Conservation (phyloP, 92 coral and sea anemone genomes). For the Scolanthus callimorphus region DNA sequence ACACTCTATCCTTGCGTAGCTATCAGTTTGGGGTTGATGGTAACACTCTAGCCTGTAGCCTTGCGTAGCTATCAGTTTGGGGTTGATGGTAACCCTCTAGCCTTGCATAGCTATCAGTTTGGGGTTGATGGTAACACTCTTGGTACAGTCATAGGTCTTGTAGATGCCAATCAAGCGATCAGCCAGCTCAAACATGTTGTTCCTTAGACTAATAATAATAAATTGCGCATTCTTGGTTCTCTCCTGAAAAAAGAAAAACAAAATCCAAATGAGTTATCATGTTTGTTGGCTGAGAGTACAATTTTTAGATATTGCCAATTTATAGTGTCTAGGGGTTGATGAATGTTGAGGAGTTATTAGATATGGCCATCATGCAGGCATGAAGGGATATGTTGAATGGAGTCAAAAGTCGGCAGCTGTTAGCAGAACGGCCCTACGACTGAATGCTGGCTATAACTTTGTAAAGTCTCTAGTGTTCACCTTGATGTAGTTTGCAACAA, state of each 20-base stretch:
- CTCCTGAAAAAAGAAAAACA: constrained; percentile 58
- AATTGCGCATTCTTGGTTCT: constrained; percentile 98
- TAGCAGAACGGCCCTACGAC: too few relatives aligned
- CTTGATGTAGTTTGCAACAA: constrained; percentile 98
- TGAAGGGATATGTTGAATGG: too few relatives aligned
- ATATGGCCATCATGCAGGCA: too few relatives aligned
- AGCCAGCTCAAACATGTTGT: constrained; percentile 98
- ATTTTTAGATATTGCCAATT: too few relatives aligned
- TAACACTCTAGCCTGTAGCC: constrained; percentile 33
- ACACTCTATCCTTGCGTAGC: constrained; percentile 39
- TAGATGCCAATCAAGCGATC: constrained; percentile 91
- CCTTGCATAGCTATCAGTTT: constrained; percentile 54
- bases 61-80: constrained; percentile 59
- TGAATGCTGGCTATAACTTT: too few relatives aligned
- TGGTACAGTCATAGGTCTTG: constrained; percentile 93
- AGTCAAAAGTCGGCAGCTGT: too few relatives aligned
- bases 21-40: constrained; percentile 81
- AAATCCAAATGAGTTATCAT: too few relatives aligned
- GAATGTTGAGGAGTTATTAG: too few relatives aligned
- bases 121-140: constrained; percentile 93
- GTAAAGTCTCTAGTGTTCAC: constrained; percentile 31
- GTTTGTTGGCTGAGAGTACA: too few relatives aligned
- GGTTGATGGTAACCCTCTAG: constrained; percentile 36
- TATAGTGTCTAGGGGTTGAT: too few relatives aligned
- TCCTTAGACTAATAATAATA: constrained; percentile 91